Evolutionary conservation across 2,888 invertebrate genomes (phyloP), one percentile per base, ranked within the genome.

Genomic region (Pachymerium ferrugineum): DNA sequence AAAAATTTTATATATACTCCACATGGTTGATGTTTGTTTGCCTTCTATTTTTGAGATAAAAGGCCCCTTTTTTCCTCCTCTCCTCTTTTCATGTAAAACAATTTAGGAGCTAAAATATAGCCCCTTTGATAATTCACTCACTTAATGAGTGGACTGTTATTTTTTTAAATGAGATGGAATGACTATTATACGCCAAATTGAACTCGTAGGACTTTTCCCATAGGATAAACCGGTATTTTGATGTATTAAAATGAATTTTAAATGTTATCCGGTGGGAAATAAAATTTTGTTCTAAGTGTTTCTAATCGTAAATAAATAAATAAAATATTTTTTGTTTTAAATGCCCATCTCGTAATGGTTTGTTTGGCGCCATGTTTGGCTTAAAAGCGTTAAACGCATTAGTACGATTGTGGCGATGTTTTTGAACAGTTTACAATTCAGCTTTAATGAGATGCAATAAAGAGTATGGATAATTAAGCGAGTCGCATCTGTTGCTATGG

Each of bases 401-500:
- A 47, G 22, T 62, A 12, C 25, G 28, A 62, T 62, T 62, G 62
- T 28, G 62, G 62, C 62, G 6, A 62, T 62, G 62, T 62, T 62
- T 62, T 28, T 22, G 25, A 47, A 47, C 62, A 12, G 25, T 28
- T 62, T n/a, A 28, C 62, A 62, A 25, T 28, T 62, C 62, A 28
- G 14, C 62, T 25, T 6, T 62, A 62, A 62, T 28, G 62, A 62
- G 62, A 25, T 28, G 62, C 62, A 62, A 28, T 62, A 62, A 62
- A 62, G 62, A 12, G 62, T 28, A 62, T 62, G 28, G 62, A 62
- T 62, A 62, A 62, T 62, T 62, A 62, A 62, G 28, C 62, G 25
- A 62, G 25, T 62, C 62, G 62, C 62, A 62, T 62, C 62, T 62
- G 62, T 62, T 25, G 62, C 25, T 25, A 62, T 62, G 62, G 28